Conservation (phyloP, 2,888 invertebrate genomes). For the Polia nebulosa region DNA sequence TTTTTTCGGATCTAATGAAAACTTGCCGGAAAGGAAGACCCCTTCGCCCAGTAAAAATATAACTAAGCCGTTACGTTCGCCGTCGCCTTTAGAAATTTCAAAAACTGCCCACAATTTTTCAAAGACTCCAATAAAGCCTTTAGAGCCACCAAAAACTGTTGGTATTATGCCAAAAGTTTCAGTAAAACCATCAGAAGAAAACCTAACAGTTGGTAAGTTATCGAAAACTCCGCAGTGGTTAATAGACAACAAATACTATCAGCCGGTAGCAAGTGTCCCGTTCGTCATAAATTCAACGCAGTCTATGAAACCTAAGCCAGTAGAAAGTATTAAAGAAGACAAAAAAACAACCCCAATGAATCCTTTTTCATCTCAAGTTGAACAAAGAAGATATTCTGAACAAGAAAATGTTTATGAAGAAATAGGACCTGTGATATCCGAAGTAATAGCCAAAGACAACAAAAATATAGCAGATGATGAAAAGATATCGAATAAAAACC, state of each 20-base stretch:
- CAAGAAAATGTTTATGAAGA: constrained; percentile 87
- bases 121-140: constrained; percentile 28
- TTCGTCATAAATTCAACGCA: constrained; percentile 80
- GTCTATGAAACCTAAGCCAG: constrained; percentile 56
- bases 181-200: constrained; percentile 59
- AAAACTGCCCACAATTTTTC: constrained; percentile 59
- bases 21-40: constrained; percentile 69
- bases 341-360: constrained; percentile 60
- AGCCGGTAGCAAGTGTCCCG: constrained; percentile 83
- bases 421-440: constrained; percentile 77
- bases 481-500: constrained; percentile 79
- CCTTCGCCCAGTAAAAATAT: constrained; percentile 67
- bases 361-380: constrained; percentile 65
- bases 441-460: constrained; percentile 67
- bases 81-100: constrained; percentile 58
- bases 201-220: constrained; percentile 75
- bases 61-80: constrained; percentile 42
- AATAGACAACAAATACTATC: constrained; percentile 85
- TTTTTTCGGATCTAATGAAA: constrained; percentile 75
- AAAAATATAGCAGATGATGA: constrained; percentile 87
- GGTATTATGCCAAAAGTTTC: constrained; percentile 21
- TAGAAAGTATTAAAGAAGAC: constrained; percentile 61
- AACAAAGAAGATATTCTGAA: constrained; percentile 73
- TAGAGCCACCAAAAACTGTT: constrained; percentile 39
- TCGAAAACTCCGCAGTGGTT: constrained; percentile 82